Evolutionary conservation across 2,113 vertebrate species (phyloP), one percentile per base, ranked within the genome.

Genomic region (Vanacampus margaritifer): DNA sequence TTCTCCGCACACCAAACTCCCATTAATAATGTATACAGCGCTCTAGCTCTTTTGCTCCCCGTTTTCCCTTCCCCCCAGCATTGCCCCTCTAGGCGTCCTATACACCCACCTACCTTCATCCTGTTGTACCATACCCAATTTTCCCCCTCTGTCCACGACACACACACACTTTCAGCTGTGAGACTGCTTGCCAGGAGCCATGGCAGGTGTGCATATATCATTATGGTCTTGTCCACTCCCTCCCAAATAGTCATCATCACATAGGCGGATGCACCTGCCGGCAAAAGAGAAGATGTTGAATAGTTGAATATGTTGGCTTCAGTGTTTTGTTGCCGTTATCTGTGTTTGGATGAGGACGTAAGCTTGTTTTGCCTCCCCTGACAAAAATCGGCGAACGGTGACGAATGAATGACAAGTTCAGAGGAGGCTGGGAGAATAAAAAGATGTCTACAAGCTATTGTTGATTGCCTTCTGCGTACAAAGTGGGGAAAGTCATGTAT

Each of bases 21-120:
- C 85, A 91, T 93, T 88, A 93, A 92, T 92, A 93, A 93, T 92
- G 69, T 75, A 92, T 91, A 76, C 75, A 62, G 81, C 85, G 79
- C 78, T 85, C 84, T 74, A 32, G 77, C 80, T 86, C 74, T 79
- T 84, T 86, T 87, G 74, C 84, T 82, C 64, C 51, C 56, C 70
- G 66, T 39, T 43, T 43, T 63, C 70, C 76, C 75, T 64, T 64
- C 53, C 67, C 78, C 79, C 87, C n/a, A 75, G 65, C 75, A 12
- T 65, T 59, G 32, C 74, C 87, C 85, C 81, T 73, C 19, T 68
- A 79, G 76, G 79, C 75, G 67, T 83, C 74, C 79, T 64, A 51
- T 53, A 32, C 48, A 24, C 32, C 48, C 64, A 65, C n/a, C 48
- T 65, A 65, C 71, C 75, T 68, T 75, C 78, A 72, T 64, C 72